These are phyloP conservation scores for Heliocidaris tuberculata DNA, from an alignment of 35 echinoderm and acorn worm genomes.

Conservation along the genomic window DNA sequence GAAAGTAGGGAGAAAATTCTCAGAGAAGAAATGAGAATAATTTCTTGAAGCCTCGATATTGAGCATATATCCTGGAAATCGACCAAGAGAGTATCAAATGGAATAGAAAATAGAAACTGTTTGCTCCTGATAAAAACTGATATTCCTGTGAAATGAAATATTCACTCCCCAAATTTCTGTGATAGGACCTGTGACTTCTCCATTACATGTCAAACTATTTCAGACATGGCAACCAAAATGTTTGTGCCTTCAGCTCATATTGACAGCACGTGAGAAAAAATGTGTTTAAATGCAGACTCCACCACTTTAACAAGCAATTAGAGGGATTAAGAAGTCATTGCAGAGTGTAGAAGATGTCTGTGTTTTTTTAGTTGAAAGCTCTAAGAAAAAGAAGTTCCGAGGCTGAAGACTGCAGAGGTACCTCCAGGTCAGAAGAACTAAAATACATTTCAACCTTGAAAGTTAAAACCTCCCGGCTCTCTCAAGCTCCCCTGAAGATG, in stretches of 20 bases:
- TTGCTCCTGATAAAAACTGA: neutral
- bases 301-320: neutral
- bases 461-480: neutral
- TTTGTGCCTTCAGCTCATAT: conserved; percentile 1
- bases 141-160: neutral
- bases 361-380: neutral
- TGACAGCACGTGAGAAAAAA: neutral
- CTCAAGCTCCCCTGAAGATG: neutral
- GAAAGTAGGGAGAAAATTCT: neutral
- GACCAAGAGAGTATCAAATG: neutral
- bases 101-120: conserved; percentile 2
- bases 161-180: neutral
- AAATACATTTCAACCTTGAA: conserved; percentile 3
- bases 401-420: neutral
- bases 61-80: neutral
- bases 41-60: neutral
- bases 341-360: neutral
- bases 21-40: neutral
- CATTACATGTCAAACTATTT: neutral
- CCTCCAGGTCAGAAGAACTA: conserved; percentile 1
- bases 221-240: neutral
- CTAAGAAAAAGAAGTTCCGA: neutral
- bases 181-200: neutral
- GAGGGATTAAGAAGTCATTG: neutral
- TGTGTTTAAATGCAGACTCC: neutral